Conservation (phyloP, 1,140 invertebrate genomes). For the Meloidogyne floridensis region DNA sequence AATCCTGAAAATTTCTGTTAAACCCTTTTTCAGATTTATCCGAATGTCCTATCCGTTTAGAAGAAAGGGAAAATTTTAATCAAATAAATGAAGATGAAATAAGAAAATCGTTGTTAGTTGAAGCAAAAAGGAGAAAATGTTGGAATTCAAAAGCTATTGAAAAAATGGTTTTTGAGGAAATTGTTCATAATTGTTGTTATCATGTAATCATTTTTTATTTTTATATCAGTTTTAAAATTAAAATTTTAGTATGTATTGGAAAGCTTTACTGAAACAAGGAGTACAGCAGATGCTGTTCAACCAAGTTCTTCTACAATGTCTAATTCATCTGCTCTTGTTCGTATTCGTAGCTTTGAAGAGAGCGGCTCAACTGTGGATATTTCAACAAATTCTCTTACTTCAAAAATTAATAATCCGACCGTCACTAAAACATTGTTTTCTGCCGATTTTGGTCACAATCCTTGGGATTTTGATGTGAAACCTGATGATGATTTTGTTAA, state of each 20-base stretch:
- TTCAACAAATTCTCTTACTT: background rate
- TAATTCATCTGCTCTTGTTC: conserved; percentile 10
- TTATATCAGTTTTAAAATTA: conserved; percentile 8
- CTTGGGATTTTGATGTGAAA: conserved; percentile 64
- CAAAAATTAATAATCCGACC: background rate
- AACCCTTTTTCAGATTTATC: background rate
- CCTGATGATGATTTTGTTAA: conserved; percentile 59
- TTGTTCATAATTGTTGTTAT: conserved; percentile 55
- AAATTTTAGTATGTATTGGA: conserved; percentile 59
- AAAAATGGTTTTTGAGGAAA: conserved; percentile 62
- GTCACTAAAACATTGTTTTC: background rate
- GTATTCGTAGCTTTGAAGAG: conserved; percentile 12
- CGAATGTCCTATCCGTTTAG: background rate
- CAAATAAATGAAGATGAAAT: conserved; percentile 56
- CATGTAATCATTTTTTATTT: conserved; percentile 45
- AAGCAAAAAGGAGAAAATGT: conserved; percentile 59
- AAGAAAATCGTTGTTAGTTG: conserved; percentile 57
- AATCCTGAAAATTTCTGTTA: background rate
- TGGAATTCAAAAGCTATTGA: conserved; percentile 60
- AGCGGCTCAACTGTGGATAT: background rate
- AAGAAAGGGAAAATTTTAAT: background rate
- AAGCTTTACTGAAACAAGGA: conserved; percentile 63
- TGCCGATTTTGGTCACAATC: conserved; percentile 42
- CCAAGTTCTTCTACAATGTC: conserved; percentile 29
- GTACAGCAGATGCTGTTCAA: conserved; percentile 59